Evolutionary conservation across 2,797 vertebrate genomes (phyloP).

Genomic region (Eurystomus glaucurus): DNA sequence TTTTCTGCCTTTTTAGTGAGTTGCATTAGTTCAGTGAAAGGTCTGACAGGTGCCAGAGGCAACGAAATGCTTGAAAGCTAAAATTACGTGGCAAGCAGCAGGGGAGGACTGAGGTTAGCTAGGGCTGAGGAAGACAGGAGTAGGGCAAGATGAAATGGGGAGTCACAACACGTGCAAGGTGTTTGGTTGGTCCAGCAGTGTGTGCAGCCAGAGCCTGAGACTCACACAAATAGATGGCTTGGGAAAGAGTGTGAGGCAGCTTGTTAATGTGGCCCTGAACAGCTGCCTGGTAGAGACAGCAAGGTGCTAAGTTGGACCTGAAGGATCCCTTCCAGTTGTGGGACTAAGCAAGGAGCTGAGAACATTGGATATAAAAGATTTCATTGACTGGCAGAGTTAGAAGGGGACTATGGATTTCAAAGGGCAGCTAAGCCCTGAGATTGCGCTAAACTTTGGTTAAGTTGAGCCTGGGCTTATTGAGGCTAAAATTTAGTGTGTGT

Average conservation of each 20-base stretch:
- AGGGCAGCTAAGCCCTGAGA: neutral
- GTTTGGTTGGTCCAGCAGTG: neutral
- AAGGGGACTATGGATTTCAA: neutral
- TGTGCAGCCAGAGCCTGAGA: neutral
- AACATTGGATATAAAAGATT: neutral
- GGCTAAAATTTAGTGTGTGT: neutral
- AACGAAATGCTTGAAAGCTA: neutral
- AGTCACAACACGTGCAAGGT: neutral
- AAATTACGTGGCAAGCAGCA: neutral
- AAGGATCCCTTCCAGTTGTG: neutral
- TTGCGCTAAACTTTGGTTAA: neutral
- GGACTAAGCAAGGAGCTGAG: neutral
- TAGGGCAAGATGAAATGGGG: neutral
- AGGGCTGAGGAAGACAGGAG: neutral
- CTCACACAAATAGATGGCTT: accelerated
- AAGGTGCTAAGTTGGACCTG: neutral
- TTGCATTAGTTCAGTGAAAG: neutral
- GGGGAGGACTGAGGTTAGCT: neutral
- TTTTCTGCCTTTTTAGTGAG: neutral
- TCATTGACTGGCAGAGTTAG: neutral
- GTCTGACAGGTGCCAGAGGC: neutral
- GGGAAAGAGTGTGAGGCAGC: neutral
- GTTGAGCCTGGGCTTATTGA: neutral
- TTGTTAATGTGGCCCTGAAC: accelerated
- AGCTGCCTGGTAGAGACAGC: neutral